Base-by-base conservation (phyloP, 2,113 vertebrate species). In the Trogon surrucura region DNA sequence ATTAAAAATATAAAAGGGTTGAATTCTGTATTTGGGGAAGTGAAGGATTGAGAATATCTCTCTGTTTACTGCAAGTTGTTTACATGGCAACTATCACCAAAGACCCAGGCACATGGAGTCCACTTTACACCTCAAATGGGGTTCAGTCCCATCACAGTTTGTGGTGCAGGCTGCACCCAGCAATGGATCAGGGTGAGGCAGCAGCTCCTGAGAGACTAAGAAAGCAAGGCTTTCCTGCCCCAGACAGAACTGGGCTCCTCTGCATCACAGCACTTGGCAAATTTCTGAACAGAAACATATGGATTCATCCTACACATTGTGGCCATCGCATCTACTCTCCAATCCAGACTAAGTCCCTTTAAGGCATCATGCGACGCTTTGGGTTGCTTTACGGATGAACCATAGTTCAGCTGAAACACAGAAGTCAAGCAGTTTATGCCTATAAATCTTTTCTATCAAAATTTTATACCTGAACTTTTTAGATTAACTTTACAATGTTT, bases 11-110 rank as follows among this genome's bases (percentile, higher is more conserved):
- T 88, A 85, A 85, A 66, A 71, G 12, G 13, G 19, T 65, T 95
- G 72, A 91, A 89, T 83, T 92, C 62, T 56, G 16, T 88, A 66
- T 65, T 70, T 67, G 54, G 32, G 66, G 56, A 95, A 88, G 25
- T n/a, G 57, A 77, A 74, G 88, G 53, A 61, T 0, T 69, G 66
- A 84, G 56, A 72, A 36, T 32, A 16, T 53, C 22, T 71, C 13
- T 83, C 65, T 83, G 23, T 85, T 41, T 85, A 58, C 62, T 62
- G 32, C 6, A 65, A 80, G 25, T 14, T 78, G 26, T 51, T 87
- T 66, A 67, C 19, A 9, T 3, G 7, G 10, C 16, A 67, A 9
- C 34, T 20, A 3, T 30, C 0, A 0, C 54, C 38, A 23, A 34
- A 74, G 60, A 85, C 11, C 23, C 60, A 53, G 60, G 22, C 44